Base-by-base conservation (phyloP, 1,140 invertebrate species). In the Chrysoperla carnea region DNA sequence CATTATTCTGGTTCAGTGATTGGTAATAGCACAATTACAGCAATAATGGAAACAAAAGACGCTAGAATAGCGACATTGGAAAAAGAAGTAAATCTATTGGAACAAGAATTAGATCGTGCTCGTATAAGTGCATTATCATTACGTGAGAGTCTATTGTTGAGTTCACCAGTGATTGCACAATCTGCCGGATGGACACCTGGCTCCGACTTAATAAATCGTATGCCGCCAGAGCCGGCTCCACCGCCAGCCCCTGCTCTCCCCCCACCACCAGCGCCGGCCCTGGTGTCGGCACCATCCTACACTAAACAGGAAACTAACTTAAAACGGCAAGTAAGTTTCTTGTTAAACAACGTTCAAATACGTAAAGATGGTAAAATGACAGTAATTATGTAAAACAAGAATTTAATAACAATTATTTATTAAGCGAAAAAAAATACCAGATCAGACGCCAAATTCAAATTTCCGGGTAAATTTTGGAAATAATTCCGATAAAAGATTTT, bases 41-140 rank as follows among this genome's bases (percentile, higher is more conserved):
- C 80, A 44, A 78, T 84, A 57, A 68, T 84, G 59, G 80, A 83
- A 65, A 83, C 79, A 39, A 83, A 89, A 73, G 83, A 87, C 63
- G 81, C 81, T 46, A 69, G 84, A 54, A 89, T 89, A 61, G 72
- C 77, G 50, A 83, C 78, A 39, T 68, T 91, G 61, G 84, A 91
- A 70, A 78, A 80, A 51, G 81, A 88, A 59, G 73, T 90, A 45
- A 69, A 71, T 43, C 62, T 82, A 51, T 69, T 87, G 52, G 77
- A 81, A 60, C 58, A 66, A 52, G 79, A 82, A 62, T 56, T 81
- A 56, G 70, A 76, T 51, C n/a, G 31, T 68, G 76, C 50, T 54
- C 72, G 73, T 54, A 71, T 64, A 55, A 69, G 62, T 49, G 59
- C 59, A 14, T 57, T 57, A 41, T 55, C 48, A 35, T 29, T 63